A percentile compares a stretch with the other conserved stretches of the same genome.
phyloP scores from a whole-genome alignment of 2,797 vertebrate genomes.

The Diplodus puntazzo region DNA sequence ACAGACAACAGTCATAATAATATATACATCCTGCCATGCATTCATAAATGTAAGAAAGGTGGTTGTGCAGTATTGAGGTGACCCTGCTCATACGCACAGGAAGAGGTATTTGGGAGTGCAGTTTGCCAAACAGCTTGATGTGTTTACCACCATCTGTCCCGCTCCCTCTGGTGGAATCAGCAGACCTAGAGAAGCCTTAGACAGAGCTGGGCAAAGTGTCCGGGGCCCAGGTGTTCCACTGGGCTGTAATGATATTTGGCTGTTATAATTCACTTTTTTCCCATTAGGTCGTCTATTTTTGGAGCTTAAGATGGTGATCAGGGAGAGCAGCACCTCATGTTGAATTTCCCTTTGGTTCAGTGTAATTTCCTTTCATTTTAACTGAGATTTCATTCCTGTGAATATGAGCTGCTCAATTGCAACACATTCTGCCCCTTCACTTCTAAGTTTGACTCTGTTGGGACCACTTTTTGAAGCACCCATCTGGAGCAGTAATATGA shows the following conservation, averaged over 20 bases:
- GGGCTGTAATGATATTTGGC: slow-evolving; percentile 65
- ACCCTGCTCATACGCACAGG: slow-evolving; percentile 37
- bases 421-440: no score
- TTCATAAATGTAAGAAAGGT: not conserved
- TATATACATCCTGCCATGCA: not conserved
- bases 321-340: slow-evolving; percentile 28
- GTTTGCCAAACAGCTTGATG: slow-evolving; percentile 66
- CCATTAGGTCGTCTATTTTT: slow-evolving; percentile 36
- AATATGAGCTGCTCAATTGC: not conserved
- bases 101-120: slow-evolving; percentile 25
- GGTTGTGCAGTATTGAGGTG: slow-evolving; percentile 42
- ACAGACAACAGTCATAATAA: not conserved
- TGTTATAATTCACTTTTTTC: slow-evolving; percentile 52
- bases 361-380: slow-evolving; percentile 9
- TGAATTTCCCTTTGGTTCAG: slow-evolving; percentile 17
- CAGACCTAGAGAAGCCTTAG: slow-evolving; percentile 63
- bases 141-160: slow-evolving; percentile 77
- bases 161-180: slow-evolving; percentile 52
- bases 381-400: slow-evolving; percentile 1
- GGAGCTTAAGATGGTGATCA: slow-evolving; percentile 44
- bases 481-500: no score
- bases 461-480: no score
- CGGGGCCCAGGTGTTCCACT: slow-evolving; percentile 60
- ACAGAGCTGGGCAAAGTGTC: slow-evolving; percentile 40
- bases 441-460: no score